Evolutionary conservation across 2,797 vertebrate species (phyloP).

Genomic region (Avahi laniger): DNA sequence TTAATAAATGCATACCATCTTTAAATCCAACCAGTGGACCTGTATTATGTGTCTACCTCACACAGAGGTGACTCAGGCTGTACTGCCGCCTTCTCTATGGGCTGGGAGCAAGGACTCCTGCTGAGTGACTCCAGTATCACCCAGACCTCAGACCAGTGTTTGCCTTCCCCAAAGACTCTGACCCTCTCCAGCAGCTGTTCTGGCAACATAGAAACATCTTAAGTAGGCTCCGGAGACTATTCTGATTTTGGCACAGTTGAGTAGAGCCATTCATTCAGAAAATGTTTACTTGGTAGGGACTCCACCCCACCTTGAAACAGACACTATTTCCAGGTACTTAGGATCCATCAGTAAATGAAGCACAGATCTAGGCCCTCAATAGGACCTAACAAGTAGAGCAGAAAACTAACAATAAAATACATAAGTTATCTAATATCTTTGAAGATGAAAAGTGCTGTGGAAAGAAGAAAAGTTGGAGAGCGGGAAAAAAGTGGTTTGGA

Average conservation of each 20-base stretch:
- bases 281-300: constrained; percentile 7
- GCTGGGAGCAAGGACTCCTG: background rate
- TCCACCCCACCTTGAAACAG: background rate
- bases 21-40: background rate
- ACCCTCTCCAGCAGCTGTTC: background rate
- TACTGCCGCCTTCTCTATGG: background rate
- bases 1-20: background rate
- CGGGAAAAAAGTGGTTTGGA: background rate
- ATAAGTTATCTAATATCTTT: background rate
- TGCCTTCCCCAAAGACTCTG: background rate
- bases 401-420: background rate
- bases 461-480: background rate
- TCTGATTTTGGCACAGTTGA: background rate
- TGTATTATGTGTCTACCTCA: background rate
- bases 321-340: background rate
- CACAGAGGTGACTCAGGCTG: background rate
- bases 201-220: background rate
- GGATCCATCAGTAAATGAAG: background rate
- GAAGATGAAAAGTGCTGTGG: background rate
- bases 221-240: background rate
- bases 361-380: background rate
- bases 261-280: background rate
- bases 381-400: background rate
- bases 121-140: background rate
- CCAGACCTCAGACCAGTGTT: background rate